Percentiles rank a stretch among this genome's conserved stretches.
Conservation (phyloP, 2,888 invertebrate species). For the Sinhomidia bicolor region DNA sequence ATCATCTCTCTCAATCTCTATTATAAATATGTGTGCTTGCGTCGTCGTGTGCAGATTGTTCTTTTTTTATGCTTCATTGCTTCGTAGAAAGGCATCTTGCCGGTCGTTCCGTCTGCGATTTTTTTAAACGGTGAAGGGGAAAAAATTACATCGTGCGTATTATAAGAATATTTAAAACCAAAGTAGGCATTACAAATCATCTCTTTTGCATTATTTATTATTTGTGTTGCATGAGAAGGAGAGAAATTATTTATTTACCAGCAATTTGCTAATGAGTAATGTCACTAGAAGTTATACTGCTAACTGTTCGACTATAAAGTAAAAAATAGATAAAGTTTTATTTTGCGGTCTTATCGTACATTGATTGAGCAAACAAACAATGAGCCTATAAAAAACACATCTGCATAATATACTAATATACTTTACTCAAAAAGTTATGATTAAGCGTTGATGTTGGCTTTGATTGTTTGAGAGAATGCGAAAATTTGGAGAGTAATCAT, state of each 20-base stretch:
- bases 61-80: slow-evolving; percentile 14
- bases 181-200: background rate
- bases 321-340: no score
- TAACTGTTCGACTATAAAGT: no score
- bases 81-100: slow-evolving; percentile 14
- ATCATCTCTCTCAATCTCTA: background rate
- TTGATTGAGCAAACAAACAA: no score
- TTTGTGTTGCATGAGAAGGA: background rate
- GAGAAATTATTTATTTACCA: slow-evolving; percentile 58
- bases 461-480: background rate
- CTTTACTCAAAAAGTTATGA: background rate
- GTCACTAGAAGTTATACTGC: background rate
- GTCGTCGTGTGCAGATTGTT: background rate
- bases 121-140: slow-evolving; percentile 19
- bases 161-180: slow-evolving; percentile 2
- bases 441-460: background rate
- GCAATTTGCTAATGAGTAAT: slow-evolving; percentile 62
- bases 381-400: no score
- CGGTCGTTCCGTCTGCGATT: background rate
- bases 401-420: no score
- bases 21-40: background rate
- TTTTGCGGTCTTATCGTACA: no score
- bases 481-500: slow-evolving; percentile 15
- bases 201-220: background rate
- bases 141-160: background rate